Percentiles rank a stretch among this genome's conserved stretches.
These are phyloP conservation scores for Pelmatolapia mariae DNA, from an alignment of 2,113 vertebrate genomes.

Conservation along the genomic window DNA sequence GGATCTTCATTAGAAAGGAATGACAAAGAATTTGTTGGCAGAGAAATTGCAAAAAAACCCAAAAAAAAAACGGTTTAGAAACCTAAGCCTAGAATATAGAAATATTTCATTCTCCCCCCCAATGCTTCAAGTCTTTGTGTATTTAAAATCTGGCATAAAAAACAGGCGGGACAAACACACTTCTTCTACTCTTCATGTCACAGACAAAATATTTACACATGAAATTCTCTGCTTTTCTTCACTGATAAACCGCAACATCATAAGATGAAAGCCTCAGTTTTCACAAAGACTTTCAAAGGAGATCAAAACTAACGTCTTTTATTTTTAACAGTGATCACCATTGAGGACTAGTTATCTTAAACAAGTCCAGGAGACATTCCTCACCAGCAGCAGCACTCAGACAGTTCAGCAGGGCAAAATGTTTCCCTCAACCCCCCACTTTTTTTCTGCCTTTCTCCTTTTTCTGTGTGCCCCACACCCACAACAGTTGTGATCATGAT, in stretches of 20 bases:
- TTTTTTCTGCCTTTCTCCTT: not conserved
- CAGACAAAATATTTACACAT: conserved; percentile 24
- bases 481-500: conserved; percentile 52
- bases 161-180: not conserved
- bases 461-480: not conserved
- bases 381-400: not conserved
- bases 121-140: not conserved
- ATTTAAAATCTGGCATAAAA: not conserved
- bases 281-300: not conserved
- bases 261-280: not conserved
- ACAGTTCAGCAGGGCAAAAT: conserved; percentile 38
- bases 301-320: not conserved
- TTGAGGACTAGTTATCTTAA: not conserved
- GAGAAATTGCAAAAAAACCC: not conserved
- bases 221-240: not conserved
- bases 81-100: not conserved
- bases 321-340: not conserved
- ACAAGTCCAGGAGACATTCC: conserved; percentile 26
- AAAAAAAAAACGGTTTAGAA: not conserved
- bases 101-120: not conserved
- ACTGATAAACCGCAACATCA: not conserved
- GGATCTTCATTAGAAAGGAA: conserved; percentile 10
- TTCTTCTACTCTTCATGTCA: not conserved
- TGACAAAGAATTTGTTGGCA: not conserved
- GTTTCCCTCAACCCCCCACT: not conserved